Conservation (phyloP, 2,888 invertebrate genomes). For the Diaprepes abbreviatus region DNA sequence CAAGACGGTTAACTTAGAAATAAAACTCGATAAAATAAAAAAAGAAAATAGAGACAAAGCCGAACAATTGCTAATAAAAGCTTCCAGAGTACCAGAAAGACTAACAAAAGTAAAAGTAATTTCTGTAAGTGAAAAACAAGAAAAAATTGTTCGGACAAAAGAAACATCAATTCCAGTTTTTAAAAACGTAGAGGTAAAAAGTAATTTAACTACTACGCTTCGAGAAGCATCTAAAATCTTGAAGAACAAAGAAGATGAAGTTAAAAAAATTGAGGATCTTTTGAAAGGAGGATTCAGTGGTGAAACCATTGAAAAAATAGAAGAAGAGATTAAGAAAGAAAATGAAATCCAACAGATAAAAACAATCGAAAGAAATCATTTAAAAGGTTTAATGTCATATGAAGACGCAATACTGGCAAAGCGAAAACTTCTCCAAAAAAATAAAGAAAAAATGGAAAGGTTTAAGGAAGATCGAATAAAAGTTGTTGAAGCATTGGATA, state of each 20-base stretch:
- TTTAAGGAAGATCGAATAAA: conserved; percentile 69
- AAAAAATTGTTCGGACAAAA: conserved; percentile 14
- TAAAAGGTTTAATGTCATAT: conserved; percentile 71
- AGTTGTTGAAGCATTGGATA: conserved; percentile 70
- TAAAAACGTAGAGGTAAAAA: conserved; percentile 64
- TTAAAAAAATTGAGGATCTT: conserved; percentile 70
- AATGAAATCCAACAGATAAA: conserved; percentile 69
- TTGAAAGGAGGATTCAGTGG: conserved; percentile 68
- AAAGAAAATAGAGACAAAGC: conserved; percentile 53
- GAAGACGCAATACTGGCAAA: conserved; percentile 75
- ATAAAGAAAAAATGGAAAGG: conserved; percentile 70
- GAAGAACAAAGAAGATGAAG: conserved; percentile 68
- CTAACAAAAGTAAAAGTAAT: conserved; percentile 28
- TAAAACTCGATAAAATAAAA: conserved; percentile 1
- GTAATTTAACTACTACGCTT: conserved; percentile 70
- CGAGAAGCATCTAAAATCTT: conserved; percentile 70
- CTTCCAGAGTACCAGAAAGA: conserved; percentile 49
- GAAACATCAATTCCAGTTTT: conserved; percentile 42
- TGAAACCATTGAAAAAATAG: conserved; percentile 66
- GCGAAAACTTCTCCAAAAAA: conserved; percentile 68
- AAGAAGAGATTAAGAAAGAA: conserved; percentile 68
- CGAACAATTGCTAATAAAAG: conserved; percentile 53
- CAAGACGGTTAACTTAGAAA: neutral
- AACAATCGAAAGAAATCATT: conserved; percentile 73
- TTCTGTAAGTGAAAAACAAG: conserved; percentile 31